Conservation (phyloP, 2,888 invertebrate genomes). For the Lithodes maja region DNA sequence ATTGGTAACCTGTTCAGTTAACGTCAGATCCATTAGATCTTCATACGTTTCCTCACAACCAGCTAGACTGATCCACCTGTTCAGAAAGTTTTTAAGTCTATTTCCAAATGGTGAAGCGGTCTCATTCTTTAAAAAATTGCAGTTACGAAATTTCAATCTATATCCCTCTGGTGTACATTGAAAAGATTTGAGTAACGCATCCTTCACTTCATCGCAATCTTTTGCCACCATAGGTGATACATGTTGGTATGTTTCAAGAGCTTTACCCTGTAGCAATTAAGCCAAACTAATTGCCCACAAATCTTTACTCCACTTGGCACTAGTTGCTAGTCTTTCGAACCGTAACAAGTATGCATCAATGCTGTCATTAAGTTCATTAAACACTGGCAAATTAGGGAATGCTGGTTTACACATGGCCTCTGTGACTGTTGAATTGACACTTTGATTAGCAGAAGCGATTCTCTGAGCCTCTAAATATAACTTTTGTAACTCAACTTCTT, state of each 20-base stretch:
- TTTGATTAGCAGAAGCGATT: no score
- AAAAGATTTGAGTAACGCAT: slow-evolving; percentile 33
- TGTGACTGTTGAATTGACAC: no score
- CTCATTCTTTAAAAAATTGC: slow-evolving; percentile 14
- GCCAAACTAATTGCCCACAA: slow-evolving; percentile 36
- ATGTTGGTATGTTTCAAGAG: slow-evolving; percentile 23
- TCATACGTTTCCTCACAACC: slow-evolving; percentile 16
- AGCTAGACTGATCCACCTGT: slow-evolving; percentile 15
- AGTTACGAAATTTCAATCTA: slow-evolving; percentile 27
- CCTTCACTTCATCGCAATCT: slow-evolving; percentile 13
- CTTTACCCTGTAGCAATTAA: slow-evolving; percentile 25
- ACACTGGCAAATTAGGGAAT: slow-evolving; percentile 27
- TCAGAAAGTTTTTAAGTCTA: background rate
- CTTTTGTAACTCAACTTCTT: no score
- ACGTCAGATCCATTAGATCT: background rate
- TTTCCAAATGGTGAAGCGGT: slow-evolving; percentile 14
- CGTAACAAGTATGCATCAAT: slow-evolving; percentile 30
- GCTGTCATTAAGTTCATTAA: slow-evolving; percentile 21
- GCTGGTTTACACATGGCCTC: background rate
- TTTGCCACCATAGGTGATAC: slow-evolving; percentile 20
- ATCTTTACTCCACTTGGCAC: slow-evolving; percentile 16
- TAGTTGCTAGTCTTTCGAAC: slow-evolving; percentile 34
- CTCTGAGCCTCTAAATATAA: no score
- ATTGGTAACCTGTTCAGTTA: slow-evolving; percentile 29
- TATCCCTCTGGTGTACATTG: slow-evolving; percentile 24